Evolutionary conservation across 2,113 vertebrate genomes (phyloP).

Genomic region (Piliocolobus tephrosceles): DNA sequence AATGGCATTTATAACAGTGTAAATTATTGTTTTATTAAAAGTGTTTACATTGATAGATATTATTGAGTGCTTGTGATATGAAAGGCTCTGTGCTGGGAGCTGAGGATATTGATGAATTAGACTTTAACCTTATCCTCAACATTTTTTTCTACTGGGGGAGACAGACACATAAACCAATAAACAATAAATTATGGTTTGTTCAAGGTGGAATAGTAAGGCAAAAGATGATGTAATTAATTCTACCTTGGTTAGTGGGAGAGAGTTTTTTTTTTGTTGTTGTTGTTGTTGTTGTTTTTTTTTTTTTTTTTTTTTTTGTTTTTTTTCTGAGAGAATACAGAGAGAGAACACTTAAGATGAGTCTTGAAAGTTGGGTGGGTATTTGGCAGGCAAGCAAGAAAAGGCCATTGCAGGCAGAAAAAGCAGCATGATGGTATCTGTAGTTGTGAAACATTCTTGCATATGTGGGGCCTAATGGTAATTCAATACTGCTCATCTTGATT

Average conservation of each 20-base stretch:
- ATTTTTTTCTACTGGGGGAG: background rate
- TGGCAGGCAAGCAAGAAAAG: background rate
- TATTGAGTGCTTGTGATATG: background rate
- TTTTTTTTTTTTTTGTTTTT: background rate
- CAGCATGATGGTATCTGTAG: background rate
- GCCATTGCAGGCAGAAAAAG: background rate
- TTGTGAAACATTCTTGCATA: background rate
- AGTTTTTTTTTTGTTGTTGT: background rate
- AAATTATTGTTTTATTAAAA: constrained; percentile 10
- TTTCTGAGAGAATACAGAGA: background rate
- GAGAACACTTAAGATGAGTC: constrained; percentile 11
- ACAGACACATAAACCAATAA: background rate
- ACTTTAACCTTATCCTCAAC: background rate
- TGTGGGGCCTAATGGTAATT: background rate
- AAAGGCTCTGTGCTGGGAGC: background rate
- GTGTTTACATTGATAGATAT: background rate
- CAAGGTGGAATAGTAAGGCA: background rate
- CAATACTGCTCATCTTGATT: background rate
- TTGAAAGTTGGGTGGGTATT: background rate
- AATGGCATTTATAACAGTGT: background rate
- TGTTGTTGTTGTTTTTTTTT: no score
- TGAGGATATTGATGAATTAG: background rate
- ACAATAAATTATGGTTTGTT: background rate
- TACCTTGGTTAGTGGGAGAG: background rate
- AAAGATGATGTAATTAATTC: background rate